Evolutionary conservation across 2,888 invertebrate genomes (phyloP), one percentile per base, ranked within the genome.

Genomic region (Augochlorella aurata): DNA sequence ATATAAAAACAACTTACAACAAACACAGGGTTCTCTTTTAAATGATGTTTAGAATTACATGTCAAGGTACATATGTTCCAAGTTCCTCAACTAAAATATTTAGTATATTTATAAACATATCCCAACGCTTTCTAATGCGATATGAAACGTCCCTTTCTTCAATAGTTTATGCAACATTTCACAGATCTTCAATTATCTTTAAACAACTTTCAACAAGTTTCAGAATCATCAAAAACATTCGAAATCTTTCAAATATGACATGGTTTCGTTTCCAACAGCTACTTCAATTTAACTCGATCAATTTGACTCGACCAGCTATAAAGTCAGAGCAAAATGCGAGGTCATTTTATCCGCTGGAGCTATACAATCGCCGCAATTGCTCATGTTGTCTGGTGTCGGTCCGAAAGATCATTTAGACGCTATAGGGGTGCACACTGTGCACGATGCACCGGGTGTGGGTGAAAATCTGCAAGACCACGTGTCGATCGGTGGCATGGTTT

Each of bases 311-410:
- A 88, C 86, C 85, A 94, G 94, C 12, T 94, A 94, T 77, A 94
- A 94, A n/a, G 95, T 96, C 0, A 94, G 94, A 83, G 97, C 97
- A 0, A 89, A 84, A 47, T 77, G 77, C 10, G 98, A 98, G 93
- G 95, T 99, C 0, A 97, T 99, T 82, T 92, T 99, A 58, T 96
- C 97, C 24, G 97, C 97, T 0, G 99, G 98, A 1, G 94, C 97
- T 0, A 95, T 98, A 84, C 97, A 97, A 90, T 96, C 97, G 3
- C 98, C 98, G 0, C 98, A 98, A 91, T 90, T 98, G 24, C 94
- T 98, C 50, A 97, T 98, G 97, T 92, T 98, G 63, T 97, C 98
- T 1, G 98, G 98, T 0, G 95, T 98, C 16, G 97, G 97, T 5
- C 96, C 97, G 0, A 94, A 94, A 7, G 93, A 95, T 12, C 96